These are phyloP conservation scores for Drosophila elegans DNA, from an alignment of 1,140 invertebrate species.

Conservation along the genomic window DNA sequence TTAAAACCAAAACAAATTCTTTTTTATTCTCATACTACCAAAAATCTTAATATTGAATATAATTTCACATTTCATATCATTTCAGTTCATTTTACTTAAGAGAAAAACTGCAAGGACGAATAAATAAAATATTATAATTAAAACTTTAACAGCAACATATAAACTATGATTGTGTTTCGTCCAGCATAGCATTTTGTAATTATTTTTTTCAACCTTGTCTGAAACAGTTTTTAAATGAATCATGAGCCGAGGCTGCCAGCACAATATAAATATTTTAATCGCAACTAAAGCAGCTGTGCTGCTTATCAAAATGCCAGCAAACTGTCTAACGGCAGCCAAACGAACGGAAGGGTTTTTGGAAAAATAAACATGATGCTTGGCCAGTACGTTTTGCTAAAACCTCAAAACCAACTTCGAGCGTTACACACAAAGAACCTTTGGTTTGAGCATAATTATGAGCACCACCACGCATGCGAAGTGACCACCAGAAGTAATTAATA, in stretches of 20 bases:
- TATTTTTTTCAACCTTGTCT: neutral
- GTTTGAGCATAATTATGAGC: neutral
- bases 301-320: constrained; percentile 6
- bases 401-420: neutral
- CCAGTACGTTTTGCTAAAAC: neutral
- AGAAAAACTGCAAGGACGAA: too few relatives aligned
- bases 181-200: too few relatives aligned
- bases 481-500: constrained; percentile 38
- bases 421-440: neutral
- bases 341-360: neutral
- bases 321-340: constrained; percentile 5
- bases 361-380: neutral
- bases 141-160: neutral
- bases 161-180: too few relatives aligned
- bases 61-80: too few relatives aligned
- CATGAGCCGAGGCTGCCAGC: constrained; percentile 1
- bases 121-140: neutral
- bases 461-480: constrained; percentile 4
- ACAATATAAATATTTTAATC: constrained; percentile 5
- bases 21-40: too few relatives aligned
- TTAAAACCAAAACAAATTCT: too few relatives aligned
- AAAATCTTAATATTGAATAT: too few relatives aligned
- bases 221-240: constrained; percentile 25
- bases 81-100: too few relatives aligned
- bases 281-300: constrained; percentile 7